Evolutionary conservation across 2,797 vertebrate genomes (phyloP).

Genomic region (Cottoperca gobio): DNA sequence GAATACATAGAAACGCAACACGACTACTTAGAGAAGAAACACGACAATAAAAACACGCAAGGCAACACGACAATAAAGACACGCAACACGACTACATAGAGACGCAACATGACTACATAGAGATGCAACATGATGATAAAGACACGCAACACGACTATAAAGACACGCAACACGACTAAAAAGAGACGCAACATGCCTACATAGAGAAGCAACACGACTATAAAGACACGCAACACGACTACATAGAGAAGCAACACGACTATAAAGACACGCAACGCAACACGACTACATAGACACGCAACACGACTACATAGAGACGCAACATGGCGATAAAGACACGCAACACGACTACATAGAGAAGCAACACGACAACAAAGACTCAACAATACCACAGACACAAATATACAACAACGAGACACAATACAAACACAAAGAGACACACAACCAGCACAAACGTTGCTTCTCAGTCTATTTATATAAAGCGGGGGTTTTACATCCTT

Average conservation of each 20-base stretch:
- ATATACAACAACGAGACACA: not conserved
- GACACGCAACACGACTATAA: not conserved
- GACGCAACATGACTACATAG: not conserved
- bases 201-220: not conserved
- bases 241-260: not conserved
- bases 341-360: not conserved
- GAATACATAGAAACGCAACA: no score
- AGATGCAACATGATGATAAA: not conserved
- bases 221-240: no score
- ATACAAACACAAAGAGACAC: not conserved
- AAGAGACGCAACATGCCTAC: not conserved
- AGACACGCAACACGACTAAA: no score
- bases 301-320: fast-evolving
- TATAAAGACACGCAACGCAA: not conserved
- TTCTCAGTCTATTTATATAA: not conserved
- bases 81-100: not conserved
- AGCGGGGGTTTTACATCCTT: not conserved
- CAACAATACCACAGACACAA: not conserved
- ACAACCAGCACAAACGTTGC: not conserved
- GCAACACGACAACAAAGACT: not conserved
- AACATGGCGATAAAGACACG: not conserved
- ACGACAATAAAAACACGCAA: not conserved
- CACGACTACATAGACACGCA: not conserved
- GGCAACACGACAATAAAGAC: not conserved
- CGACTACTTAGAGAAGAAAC: no score